Conservation (phyloP, 2,113 vertebrate species). For the Chlorodrepanis virens region DNA sequence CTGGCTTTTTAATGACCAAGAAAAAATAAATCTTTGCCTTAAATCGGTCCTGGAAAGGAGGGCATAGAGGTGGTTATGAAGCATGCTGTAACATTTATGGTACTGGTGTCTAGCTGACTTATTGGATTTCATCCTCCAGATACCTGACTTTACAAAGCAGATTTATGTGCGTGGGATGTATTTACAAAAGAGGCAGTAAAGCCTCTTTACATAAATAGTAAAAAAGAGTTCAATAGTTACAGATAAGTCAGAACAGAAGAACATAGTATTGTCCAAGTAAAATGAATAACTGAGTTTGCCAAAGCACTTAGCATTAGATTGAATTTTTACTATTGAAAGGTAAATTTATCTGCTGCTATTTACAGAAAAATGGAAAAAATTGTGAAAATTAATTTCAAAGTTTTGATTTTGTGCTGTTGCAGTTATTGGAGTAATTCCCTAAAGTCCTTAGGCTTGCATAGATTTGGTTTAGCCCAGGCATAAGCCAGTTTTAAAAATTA, state of each 20-base stretch:
- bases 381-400: neutral
- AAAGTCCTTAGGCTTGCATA: fast-evolving
- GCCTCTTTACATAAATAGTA: neutral
- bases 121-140: neutral
- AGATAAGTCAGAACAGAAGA: neutral
- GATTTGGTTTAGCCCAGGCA: neutral
- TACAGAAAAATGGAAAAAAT: neutral
- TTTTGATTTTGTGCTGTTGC: neutral
- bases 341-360: neutral
- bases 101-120: neutral
- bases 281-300: neutral
- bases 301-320: neutral
- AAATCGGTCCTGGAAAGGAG: neutral
- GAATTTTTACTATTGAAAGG: neutral
- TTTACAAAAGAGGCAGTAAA: neutral
- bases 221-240: neutral
- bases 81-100: neutral
- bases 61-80: neutral
- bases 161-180: neutral
- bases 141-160: neutral
- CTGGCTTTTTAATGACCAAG: neutral
- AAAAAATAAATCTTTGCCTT: neutral
- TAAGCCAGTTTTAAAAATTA: neutral
- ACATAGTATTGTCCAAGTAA: neutral
- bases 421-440: neutral